Conservation (phyloP, 2,888 invertebrate genomes). For the Rhamphomyia laevipes region DNA sequence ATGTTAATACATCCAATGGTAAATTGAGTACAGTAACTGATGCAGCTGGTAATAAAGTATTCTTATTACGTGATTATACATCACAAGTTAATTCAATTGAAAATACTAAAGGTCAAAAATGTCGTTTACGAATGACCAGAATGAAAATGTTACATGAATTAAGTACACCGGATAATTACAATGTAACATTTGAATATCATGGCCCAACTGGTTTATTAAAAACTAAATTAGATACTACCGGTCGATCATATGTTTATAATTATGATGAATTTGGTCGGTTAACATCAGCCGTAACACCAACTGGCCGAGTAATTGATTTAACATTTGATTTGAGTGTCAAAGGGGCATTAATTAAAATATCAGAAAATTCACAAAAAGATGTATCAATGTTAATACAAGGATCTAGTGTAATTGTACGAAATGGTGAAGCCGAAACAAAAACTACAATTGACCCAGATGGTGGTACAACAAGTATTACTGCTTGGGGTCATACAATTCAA, state of each 20-base stretch:
- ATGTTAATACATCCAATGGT: conserved; percentile 92
- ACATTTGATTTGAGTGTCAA: conserved; percentile 83
- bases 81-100: conserved; percentile 88
- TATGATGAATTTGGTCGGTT: conserved; percentile 91
- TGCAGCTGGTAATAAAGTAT: conserved; percentile 82
- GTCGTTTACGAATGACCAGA: conserved; percentile 79
- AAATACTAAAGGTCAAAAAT: conserved; percentile 87
- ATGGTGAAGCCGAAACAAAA: conserved; percentile 71
- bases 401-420: conserved; percentile 67
- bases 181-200: conserved; percentile 88
- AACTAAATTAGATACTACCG: conserved; percentile 80
- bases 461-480: conserved; percentile 64
- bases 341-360: conserved; percentile 77
- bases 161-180: conserved; percentile 86
- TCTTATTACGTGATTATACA: conserved; percentile 69
- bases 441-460: conserved; percentile 73
- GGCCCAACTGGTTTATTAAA: conserved; percentile 80
- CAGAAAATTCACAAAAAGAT: conserved; percentile 71
- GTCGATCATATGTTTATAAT: conserved; percentile 83
- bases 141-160: conserved; percentile 85
- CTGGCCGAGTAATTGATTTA: conserved; percentile 82
- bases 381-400: conserved; percentile 80
- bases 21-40: conserved; percentile 89
- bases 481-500: conserved; percentile 79
- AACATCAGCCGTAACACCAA: conserved; percentile 84